These are phyloP conservation scores for Imbricaverruca yamaguchii DNA, from an alignment of 2,888 invertebrate species.

Conservation along the genomic window DNA sequence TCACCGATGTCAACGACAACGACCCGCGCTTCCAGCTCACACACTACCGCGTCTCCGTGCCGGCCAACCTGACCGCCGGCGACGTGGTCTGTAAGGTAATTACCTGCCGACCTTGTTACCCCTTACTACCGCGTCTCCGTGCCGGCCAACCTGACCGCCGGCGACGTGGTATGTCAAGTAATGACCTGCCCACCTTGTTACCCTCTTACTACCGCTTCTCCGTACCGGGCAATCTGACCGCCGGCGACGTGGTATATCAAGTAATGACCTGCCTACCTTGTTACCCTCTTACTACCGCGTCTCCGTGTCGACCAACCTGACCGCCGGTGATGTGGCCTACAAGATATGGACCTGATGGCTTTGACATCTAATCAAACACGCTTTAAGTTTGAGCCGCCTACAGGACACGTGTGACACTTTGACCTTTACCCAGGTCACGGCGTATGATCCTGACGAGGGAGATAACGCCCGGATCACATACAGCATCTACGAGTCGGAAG, in stretches of 20 bases:
- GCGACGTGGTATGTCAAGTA: constrained; percentile 37
- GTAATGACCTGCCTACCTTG: background rate
- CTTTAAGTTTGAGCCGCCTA: no score
- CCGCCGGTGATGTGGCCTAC: constrained; percentile 42
- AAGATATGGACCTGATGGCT: background rate
- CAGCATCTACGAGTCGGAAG: constrained; percentile 63
- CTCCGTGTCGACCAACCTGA: constrained; percentile 48
- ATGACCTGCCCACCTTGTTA: no score
- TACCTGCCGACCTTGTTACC: no score
- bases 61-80: constrained; percentile 50
- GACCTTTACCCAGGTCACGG: constrained; percentile 54
- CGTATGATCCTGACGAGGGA: constrained; percentile 70
- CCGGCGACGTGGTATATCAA: constrained; percentile 41
- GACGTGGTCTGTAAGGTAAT: constrained; percentile 33
- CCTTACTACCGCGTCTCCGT: no score
- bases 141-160: constrained; percentile 46
- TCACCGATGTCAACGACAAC: constrained; percentile 40
- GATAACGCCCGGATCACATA: constrained; percentile 63
- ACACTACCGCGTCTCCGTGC: constrained; percentile 43
- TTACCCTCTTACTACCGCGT: constrained; percentile 38
- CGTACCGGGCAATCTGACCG: constrained; percentile 43
- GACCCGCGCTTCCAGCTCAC: constrained; percentile 42
- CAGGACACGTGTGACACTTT: background rate
- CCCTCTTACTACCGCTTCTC: no score
- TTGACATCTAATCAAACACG: no score